phyloP scores from a whole-genome alignment of 2,113 vertebrate genomes.

The Fregetta grallaria region DNA sequence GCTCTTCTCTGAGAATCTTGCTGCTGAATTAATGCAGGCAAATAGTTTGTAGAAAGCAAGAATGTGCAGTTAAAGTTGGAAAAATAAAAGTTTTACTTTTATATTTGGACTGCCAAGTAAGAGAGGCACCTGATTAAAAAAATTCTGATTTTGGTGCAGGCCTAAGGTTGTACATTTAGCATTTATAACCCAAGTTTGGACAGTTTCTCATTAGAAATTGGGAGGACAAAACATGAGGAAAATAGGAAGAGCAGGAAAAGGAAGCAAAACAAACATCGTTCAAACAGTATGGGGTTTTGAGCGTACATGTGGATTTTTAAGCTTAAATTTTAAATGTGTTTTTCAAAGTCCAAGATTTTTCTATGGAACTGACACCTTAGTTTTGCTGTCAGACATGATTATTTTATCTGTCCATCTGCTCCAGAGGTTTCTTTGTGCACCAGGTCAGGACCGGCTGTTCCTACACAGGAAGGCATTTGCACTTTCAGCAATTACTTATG shows the following conservation, averaged over 20 bases:
- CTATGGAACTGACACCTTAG: not conserved
- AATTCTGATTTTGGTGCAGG: not conserved
- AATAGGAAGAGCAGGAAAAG: not conserved
- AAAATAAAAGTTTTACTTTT: not conserved
- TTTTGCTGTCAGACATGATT: not conserved
- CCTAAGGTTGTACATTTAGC: not conserved
- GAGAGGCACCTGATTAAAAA: not conserved
- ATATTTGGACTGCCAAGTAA: not conserved
- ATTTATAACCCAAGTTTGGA: not conserved
- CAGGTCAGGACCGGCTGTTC: rapidly evolving
- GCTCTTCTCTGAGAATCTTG: not conserved
- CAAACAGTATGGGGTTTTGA: not conserved
- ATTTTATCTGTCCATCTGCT: not conserved
- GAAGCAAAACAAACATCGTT: not conserved
- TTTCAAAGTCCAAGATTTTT: not conserved
- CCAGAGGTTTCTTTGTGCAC: not conserved
- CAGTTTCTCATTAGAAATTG: not conserved
- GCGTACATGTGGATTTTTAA: not conserved
- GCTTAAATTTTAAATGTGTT: not conserved
- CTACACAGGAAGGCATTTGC: rapidly evolving
- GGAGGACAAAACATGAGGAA: not conserved
- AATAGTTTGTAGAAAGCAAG: not conserved
- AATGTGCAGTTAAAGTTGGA: not conserved
- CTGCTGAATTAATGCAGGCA: not conserved
- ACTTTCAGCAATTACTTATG: not conserved